These are phyloP conservation scores for Holothuria leucospilota DNA, from an alignment of 53 echinoderm and acorn worm species.

Conservation along the genomic window DNA sequence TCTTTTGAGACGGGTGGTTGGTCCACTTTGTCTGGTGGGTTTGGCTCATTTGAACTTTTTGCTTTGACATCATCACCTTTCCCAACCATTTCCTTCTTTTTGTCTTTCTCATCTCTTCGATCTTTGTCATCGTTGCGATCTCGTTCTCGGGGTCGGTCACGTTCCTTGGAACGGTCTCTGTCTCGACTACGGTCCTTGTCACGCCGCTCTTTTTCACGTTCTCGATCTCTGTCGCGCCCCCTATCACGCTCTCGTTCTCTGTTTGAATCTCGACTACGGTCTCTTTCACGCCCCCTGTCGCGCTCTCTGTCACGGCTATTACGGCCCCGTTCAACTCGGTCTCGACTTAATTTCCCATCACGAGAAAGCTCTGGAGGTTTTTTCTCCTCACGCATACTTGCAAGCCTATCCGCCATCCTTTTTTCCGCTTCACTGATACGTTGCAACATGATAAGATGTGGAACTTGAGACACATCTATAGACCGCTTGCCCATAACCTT, in stretches of 20 bases:
- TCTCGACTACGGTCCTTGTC: slow-evolving; percentile 51
- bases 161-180: slow-evolving; percentile 47
- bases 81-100: not conserved
- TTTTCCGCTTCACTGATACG: slow-evolving; percentile 63
- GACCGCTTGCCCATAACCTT: slow-evolving; percentile 51
- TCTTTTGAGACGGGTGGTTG: no score
- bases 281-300: slow-evolving; percentile 47
- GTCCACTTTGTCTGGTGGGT: not conserved
- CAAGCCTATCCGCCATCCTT: slow-evolving; percentile 10
- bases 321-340: slow-evolving; percentile 14
- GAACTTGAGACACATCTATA: slow-evolving; percentile 56
- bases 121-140: not conserved
- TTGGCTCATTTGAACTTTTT: not conserved
- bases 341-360: slow-evolving; percentile 32
- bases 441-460: slow-evolving; percentile 61
- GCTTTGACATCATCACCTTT: not conserved
- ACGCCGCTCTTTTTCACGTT: slow-evolving; percentile 51
- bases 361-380: not conserved
- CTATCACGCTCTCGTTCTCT: slow-evolving; percentile 54
- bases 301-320: slow-evolving; percentile 51
- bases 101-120: not conserved
- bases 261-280: slow-evolving; percentile 5
- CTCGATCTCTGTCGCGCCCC: slow-evolving; percentile 55
- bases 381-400: not conserved
- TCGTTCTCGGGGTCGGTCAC: not conserved